A percentile compares a stretch with the other conserved stretches of the same genome.
phyloP scores from a whole-genome alignment of 2,888 invertebrate species.

The Cheiracanthium punctorium region DNA sequence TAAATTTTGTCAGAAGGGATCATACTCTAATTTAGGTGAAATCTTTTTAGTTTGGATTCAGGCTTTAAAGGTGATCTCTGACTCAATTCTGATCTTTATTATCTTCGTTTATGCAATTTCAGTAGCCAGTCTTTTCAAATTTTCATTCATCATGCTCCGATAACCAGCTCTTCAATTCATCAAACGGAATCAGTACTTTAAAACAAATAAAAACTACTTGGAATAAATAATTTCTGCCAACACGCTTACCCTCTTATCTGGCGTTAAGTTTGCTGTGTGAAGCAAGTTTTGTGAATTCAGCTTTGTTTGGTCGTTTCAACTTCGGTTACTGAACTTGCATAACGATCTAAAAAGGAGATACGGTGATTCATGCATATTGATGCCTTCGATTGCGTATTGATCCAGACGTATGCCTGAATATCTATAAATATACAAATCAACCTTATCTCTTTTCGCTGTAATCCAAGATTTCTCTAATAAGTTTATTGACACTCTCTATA shows the following conservation, averaged over 20 bases:
- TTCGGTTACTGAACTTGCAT: background rate
- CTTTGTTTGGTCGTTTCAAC: background rate
- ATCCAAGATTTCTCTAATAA: too few relatives aligned
- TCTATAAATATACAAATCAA: too few relatives aligned
- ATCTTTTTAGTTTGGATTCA: too few relatives aligned
- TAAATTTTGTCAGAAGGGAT: too few relatives aligned
- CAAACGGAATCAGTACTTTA: background rate
- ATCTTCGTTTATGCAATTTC: background rate
- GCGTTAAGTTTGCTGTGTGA: too few relatives aligned
- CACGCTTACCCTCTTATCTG: too few relatives aligned
- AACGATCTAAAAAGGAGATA: background rate
- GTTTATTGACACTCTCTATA: too few relatives aligned
- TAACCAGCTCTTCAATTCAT: background rate
- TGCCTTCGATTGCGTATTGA: background rate
- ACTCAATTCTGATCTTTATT: too few relatives aligned
- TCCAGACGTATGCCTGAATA: background rate
- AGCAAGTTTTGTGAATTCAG: background rate
- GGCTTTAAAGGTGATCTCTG: too few relatives aligned
- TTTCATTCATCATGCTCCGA: background rate
- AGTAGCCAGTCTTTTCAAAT: background rate
- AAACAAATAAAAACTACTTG: background rate
- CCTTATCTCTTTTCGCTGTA: too few relatives aligned
- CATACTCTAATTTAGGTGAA: too few relatives aligned
- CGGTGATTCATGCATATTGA: background rate
- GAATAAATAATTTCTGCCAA: background rate